Conservation (phyloP, 2,888 invertebrate genomes). For the Neuroscelio doddi region DNA sequence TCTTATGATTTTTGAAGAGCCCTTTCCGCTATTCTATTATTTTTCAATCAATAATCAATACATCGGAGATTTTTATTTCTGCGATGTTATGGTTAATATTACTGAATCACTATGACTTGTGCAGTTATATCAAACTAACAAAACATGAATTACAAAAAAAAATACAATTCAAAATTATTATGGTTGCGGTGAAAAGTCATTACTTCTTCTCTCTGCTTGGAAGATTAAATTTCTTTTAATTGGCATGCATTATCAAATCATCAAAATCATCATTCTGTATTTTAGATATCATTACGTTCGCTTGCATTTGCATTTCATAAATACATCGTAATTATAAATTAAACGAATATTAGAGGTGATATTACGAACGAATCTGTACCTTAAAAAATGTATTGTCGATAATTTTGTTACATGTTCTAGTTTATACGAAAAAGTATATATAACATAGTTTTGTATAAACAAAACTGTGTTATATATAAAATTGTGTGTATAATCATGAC, state of each 20-base stretch:
- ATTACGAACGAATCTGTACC: constrained; percentile 37
- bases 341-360: constrained; percentile 34
- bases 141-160: constrained; percentile 56
- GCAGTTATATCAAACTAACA: constrained; percentile 72
- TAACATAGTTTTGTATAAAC: too few relatives aligned
- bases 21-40: constrained; percentile 67
- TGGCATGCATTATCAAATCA: constrained; percentile 70
- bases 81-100: constrained; percentile 63
- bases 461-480: too few relatives aligned
- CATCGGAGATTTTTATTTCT: constrained; percentile 62
- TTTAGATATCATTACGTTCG: constrained; percentile 54
- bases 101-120: constrained; percentile 66
- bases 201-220: constrained; percentile 68
- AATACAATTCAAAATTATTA: constrained; percentile 56
- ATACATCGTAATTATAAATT: constrained; percentile 45
- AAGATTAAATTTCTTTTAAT: constrained; percentile 71
- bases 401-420: too few relatives aligned
- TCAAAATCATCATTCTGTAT: constrained; percentile 59
- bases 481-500: constrained; percentile 31
- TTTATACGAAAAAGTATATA: too few relatives aligned
- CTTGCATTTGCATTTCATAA: constrained; percentile 65
- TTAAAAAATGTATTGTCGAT: too few relatives aligned
- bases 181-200: constrained; percentile 72
- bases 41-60: constrained; percentile 60
- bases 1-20: constrained; percentile 72